Evolutionary conservation across 1,140 invertebrate genomes (phyloP).

Genomic region (Caenorhabditis brenneri): DNA sequence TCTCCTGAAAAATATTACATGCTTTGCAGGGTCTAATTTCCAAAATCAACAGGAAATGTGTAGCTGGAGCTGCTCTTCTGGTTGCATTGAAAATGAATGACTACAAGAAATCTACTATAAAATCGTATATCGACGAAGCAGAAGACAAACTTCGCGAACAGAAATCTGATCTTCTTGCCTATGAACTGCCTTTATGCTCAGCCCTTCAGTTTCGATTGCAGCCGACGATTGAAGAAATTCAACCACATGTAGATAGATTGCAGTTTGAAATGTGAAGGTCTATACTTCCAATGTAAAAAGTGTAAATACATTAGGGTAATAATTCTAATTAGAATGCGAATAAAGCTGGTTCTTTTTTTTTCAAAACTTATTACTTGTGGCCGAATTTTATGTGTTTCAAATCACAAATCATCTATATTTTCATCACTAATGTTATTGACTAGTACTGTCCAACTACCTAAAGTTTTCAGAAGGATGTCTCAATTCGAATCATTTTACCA

Average conservation of each 20-base stretch:
- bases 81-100: slow-evolving; percentile 35
- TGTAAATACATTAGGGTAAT: too few species aligned
- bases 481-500: slow-evolving; percentile 40
- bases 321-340: not conserved
- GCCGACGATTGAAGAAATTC: slow-evolving; percentile 1
- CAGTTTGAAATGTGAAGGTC: slow-evolving; percentile 8
- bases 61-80: slow-evolving; percentile 1
- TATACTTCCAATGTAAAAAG: too few species aligned
- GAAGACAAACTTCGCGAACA: slow-evolving; percentile 15
- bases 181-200: slow-evolving; percentile 6
- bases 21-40: slow-evolving; percentile 21
- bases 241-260: slow-evolving; percentile 30
- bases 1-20: not conserved
- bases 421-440: not conserved
- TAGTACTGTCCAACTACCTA: too few species aligned
- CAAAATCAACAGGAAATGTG: slow-evolving; percentile 30
- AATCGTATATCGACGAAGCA: not conserved
- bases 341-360: not conserved
- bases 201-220: not conserved
- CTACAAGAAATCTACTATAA: slow-evolving; percentile 19
- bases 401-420: too few species aligned
- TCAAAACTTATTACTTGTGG: too few species aligned
- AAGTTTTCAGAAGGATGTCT: not conserved
- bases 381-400: not conserved
- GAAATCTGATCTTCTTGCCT: slow-evolving; percentile 14